Base-by-base conservation (phyloP, 2,113 vertebrate species). In the Seriola rivoliana region DNA sequence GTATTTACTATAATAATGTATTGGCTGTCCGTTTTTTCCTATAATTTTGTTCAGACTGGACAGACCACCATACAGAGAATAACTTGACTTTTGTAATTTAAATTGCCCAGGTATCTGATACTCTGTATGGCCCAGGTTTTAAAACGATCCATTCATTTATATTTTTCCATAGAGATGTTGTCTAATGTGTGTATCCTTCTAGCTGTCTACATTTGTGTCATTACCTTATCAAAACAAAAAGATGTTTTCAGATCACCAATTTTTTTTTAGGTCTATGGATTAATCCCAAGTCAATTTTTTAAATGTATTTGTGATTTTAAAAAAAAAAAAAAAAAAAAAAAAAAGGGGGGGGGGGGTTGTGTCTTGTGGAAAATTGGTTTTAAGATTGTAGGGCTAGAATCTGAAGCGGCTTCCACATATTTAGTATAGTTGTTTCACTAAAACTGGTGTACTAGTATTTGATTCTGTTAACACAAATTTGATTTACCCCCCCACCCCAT, bases 1-100 rank as follows among this genome's bases (percentile, higher is more conserved):
- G 95, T 96, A 94, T 95, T 94, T 94, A 89, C 78, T 91, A 87
- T 86, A 80, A 90, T 91, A 91, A 89, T 91, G 86, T 92, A 91
- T 90, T 78, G 82, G 78, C 91, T 91, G 86, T 93, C 86, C 40
- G 2, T 74, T 92, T 86, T 66, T 66, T 87, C 68, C 68, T 86
- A 68, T 85, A 36, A 72, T 82, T 90, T 81, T 83, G 54, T 92
- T 70, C 70, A 57, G 79, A 89, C 81, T 82, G 85, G 86, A 87
- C 86, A 88, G 84, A 69, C 71, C 67, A 88, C 63, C 68, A 58
- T 84, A 63, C 85, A 85, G 69, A 71, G 7, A 79, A 72, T 76
- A 80, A 84, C 71, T 76, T 74, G 42, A 83, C 72, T 88, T 90
- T 93, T 93, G 60, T 91, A 82, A 79, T 46, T 82, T 63, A 88